Base-by-base conservation (phyloP, 2,113 vertebrate genomes). In the Herpailurus yagouaroundi region DNA sequence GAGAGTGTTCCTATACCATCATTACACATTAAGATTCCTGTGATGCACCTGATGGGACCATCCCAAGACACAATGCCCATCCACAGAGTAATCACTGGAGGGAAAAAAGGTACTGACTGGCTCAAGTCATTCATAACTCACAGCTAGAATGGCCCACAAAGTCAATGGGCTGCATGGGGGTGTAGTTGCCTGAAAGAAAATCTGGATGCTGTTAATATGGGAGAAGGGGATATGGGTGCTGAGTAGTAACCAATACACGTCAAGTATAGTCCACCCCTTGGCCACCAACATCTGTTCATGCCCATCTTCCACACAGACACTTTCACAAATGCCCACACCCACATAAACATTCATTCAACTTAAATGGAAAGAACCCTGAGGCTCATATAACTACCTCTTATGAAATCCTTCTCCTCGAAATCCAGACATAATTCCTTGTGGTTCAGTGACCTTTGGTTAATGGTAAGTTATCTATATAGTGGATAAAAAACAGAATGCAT, bases 401-500 rank as follows among this genome's bases (percentile, higher is more conserved):
- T 73, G 93, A 82, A 80, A 68, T 64, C 16, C 10, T 21, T 60
- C 64, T 96, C 73, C 76, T 36, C 80, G 48, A 95, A 94, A 93
- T 52, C 80, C 82, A 91, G 69, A 80, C 14, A 13, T 89, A 85
- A 64, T 64, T 91, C 29, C 89, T 55, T 84, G 71, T 91, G 76
- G n/a, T 66, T 50, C 71, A 45, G 8, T 60, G 36, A 81, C 50
- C 89, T 85, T 19, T 19, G n/a, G 45, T 91, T 95, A 89, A 73
- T 63, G 38, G 68, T 55, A 36, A 90, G 5, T 68, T 93, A 29
- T 82, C 31, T 91, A 68, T 6, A n/a, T 33, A 55, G 25, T 14
- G 41, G 50, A 83, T 76, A 81, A 96, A 92, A 31, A 63, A 13
- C 4, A 63, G 29, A 7, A 76, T 83, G 3, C 48, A 60, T 23